These are phyloP conservation scores for Pemphigus obesinymphae DNA, from an alignment of 1,140 invertebrate genomes.

Conservation along the genomic window DNA sequence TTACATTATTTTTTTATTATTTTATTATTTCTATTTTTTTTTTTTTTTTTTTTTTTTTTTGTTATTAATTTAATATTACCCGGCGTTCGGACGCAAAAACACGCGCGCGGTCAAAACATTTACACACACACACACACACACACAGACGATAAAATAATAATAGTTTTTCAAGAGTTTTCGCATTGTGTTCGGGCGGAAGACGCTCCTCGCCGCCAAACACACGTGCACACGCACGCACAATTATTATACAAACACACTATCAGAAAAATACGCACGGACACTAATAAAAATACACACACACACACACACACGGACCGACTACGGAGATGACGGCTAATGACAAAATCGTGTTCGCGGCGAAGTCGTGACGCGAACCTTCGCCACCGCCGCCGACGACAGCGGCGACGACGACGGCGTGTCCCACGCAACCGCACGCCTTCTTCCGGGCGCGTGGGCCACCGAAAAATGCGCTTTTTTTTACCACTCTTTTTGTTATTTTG, in stretches of 20 bases:
- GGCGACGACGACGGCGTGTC: neutral
- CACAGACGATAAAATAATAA: neutral
- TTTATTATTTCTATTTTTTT: no score
- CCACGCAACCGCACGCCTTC: slow-evolving; percentile 33
- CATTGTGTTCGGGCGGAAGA: neutral
- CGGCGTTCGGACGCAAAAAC: neutral
- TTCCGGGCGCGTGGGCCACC: slow-evolving; percentile 26
- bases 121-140: neutral
- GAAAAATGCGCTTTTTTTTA: neutral
- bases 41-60: no score
- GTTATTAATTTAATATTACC: no score
- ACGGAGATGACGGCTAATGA: slow-evolving; percentile 21
- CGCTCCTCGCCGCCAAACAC: neutral
- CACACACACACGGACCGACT: neutral
- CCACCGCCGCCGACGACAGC: no score
- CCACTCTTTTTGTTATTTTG: neutral
- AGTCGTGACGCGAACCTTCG: slow-evolving; percentile 32
- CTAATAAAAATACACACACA: neutral
- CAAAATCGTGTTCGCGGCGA: slow-evolving; percentile 40
- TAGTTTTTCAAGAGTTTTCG: slow-evolving; percentile 29
- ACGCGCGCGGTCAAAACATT: neutral
- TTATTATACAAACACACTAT: neutral
- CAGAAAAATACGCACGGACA: neutral
- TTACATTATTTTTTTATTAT: neutral
- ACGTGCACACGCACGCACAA: neutral